Conservation (phyloP, 2,888 invertebrate genomes). For the Apodemia zela region DNA sequence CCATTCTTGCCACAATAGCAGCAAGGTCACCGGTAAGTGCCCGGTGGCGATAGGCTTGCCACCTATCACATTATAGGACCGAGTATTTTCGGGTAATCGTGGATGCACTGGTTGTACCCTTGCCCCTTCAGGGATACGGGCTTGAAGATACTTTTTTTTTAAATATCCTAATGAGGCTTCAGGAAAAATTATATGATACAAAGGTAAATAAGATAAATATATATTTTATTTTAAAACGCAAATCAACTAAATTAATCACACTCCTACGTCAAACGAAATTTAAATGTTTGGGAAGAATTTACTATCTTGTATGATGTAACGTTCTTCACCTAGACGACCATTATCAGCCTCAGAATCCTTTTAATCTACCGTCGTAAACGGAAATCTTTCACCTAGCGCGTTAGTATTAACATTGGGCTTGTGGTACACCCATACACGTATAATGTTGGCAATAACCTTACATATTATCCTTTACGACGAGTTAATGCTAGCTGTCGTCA, state of each 20-base stretch:
- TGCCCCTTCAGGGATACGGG: too few relatives aligned
- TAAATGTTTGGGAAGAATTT: conserved; percentile 31
- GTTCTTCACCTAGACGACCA: conserved; percentile 42
- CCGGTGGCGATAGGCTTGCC: too few relatives aligned
- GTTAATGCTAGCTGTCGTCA: conserved; percentile 67
- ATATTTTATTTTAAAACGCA: neutral
- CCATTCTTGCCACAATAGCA: too few relatives aligned
- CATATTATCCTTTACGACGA: conserved; percentile 73
- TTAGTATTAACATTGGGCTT: conserved; percentile 60
- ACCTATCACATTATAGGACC: too few relatives aligned
- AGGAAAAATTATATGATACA: neutral
- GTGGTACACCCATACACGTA: conserved; percentile 37
- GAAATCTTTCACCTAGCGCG: conserved; percentile 66
- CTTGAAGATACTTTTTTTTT: too few relatives aligned
- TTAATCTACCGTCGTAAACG: conserved; percentile 72
- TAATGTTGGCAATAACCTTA: conserved; percentile 69
- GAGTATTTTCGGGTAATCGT: too few relatives aligned
- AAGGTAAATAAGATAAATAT: neutral
- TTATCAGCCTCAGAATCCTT: conserved; percentile 68
- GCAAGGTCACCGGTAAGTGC: too few relatives aligned
- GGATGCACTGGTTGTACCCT: too few relatives aligned
- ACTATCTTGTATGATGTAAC: conserved; percentile 56
- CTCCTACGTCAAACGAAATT: conserved; percentile 34
- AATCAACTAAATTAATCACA: conserved; percentile 18
- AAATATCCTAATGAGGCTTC: too few relatives aligned